phyloP scores from a whole-genome alignment of 2,113 vertebrate genomes.

The Heliornis fulica region DNA sequence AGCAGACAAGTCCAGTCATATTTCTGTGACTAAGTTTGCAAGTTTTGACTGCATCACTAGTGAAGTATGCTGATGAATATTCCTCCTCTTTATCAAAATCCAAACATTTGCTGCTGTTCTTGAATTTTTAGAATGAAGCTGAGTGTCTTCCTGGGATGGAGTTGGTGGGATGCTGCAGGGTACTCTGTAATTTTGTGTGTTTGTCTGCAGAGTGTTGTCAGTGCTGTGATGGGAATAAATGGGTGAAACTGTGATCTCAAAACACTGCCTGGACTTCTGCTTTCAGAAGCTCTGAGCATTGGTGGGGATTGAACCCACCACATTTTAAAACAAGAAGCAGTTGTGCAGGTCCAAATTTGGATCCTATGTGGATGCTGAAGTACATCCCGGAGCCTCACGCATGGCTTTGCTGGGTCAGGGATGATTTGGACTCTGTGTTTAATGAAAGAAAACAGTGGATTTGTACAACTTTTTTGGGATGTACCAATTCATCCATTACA shows the following conservation, averaged over 20 bases:
- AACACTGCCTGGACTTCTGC: not conserved
- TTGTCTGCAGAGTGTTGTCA: not conserved
- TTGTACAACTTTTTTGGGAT: not conserved
- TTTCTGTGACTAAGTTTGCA: slow-evolving; percentile 62
- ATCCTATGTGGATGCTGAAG: not conserved
- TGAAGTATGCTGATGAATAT: slow-evolving; percentile 43
- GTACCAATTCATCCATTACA: accelerated
- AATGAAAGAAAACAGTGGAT: not conserved
- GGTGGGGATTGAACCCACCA: not conserved
- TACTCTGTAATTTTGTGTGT: not conserved
- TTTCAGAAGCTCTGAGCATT: not conserved
- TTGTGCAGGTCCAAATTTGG: not conserved
- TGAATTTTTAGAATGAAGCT: not conserved
- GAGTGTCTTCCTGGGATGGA: not conserved
- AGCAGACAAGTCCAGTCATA: slow-evolving; percentile 63
- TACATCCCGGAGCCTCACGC: not conserved
- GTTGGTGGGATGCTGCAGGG: not conserved
- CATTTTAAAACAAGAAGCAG: not conserved
- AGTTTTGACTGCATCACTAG: slow-evolving; percentile 47
- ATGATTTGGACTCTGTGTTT: not conserved
- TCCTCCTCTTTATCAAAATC: slow-evolving; percentile 39
- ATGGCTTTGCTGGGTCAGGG: not conserved
- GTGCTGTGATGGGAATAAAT: not conserved
- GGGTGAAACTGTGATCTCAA: not conserved
- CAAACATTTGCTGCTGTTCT: not conserved